Conservation (phyloP, 2,888 invertebrate species). For the Sinopyrophorus schimmeli region DNA sequence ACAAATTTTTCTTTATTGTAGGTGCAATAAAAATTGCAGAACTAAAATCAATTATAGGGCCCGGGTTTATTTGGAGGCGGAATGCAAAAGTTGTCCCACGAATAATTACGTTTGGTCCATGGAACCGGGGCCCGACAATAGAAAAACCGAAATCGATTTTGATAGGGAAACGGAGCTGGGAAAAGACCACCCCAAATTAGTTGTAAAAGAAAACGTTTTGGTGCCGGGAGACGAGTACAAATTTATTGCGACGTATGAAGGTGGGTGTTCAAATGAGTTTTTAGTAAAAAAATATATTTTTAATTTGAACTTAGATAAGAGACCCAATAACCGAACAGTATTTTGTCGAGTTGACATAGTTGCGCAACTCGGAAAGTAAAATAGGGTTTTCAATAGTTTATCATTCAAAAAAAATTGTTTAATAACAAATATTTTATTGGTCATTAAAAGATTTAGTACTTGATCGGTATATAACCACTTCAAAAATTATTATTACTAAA, state of each 20-base stretch:
- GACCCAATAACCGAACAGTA: too few relatives aligned
- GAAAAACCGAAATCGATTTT: conserved; percentile 9
- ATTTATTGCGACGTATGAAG: conserved; percentile 10
- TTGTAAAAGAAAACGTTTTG: conserved; percentile 15
- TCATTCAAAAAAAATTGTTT: too few relatives aligned
- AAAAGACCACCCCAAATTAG: conserved; percentile 4
- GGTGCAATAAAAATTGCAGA: conserved; percentile 17
- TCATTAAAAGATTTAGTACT: too few relatives aligned
- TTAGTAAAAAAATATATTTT: too few relatives aligned
- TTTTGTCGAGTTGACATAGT: too few relatives aligned
- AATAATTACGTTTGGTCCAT: conserved; percentile 12
- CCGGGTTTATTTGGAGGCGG: conserved; percentile 5
- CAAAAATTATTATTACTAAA: too few relatives aligned
- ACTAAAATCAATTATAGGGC: not conserved
- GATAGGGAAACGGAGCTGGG: conserved; percentile 8
- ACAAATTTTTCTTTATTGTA: conserved; percentile 1
- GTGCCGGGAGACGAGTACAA: conserved; percentile 14
- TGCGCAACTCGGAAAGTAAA: too few relatives aligned
- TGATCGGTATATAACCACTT: too few relatives aligned
- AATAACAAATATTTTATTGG: too few relatives aligned
- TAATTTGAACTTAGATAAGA: too few relatives aligned
- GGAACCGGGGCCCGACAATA: conserved; percentile 1
- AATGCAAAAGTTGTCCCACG: conserved; percentile 8
- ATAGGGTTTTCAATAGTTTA: too few relatives aligned
- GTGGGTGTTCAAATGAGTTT: too few relatives aligned